Conservation (phyloP, 2,797 vertebrate genomes). For the Pseudopleuronectes americanus region DNA sequence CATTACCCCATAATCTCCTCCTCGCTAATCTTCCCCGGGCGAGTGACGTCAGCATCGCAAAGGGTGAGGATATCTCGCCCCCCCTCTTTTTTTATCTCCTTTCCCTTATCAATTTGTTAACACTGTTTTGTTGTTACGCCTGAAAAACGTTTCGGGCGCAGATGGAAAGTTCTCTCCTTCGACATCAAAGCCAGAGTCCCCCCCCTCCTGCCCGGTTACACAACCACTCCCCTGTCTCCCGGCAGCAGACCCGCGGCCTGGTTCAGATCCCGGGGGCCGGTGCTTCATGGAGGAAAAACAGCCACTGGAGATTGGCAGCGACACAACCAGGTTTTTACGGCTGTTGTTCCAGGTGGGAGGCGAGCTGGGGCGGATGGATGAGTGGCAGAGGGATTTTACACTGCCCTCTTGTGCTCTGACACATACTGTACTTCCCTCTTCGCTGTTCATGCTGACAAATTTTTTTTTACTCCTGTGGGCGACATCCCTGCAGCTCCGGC, state of each 20-base stretch:
- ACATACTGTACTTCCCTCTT: constrained; percentile 70
- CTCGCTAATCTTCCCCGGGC: constrained; percentile 23
- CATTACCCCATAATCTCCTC: constrained; percentile 63
- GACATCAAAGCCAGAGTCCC: constrained; percentile 90
- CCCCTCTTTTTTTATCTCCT: background rate
- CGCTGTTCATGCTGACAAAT: constrained; percentile 58
- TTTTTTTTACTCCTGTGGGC: constrained; percentile 46
- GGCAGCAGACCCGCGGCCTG: constrained; percentile 84
- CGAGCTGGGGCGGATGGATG: constrained; percentile 68
- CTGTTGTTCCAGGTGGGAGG: constrained; percentile 85
- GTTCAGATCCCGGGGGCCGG: constrained; percentile 81
- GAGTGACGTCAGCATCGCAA: constrained; percentile 39
- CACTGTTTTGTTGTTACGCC: constrained; percentile 61
- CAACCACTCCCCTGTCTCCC: constrained; percentile 78
- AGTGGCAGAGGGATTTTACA: constrained; percentile 81
- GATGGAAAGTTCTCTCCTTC: constrained; percentile 83
- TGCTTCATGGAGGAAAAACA: constrained; percentile 69
- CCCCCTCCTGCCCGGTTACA: constrained; percentile 83
- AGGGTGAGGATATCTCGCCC: constrained; percentile 7
- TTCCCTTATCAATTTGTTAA: constrained; percentile 52
- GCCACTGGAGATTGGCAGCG: constrained; percentile 78
- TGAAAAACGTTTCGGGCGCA: constrained; percentile 78
- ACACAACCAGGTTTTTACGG: constrained; percentile 82
- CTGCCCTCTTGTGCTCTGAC: constrained; percentile 84
- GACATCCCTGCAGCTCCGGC: constrained; percentile 44